Conservation (phyloP, 1,140 invertebrate species). For the Bombus cullumanus region DNA sequence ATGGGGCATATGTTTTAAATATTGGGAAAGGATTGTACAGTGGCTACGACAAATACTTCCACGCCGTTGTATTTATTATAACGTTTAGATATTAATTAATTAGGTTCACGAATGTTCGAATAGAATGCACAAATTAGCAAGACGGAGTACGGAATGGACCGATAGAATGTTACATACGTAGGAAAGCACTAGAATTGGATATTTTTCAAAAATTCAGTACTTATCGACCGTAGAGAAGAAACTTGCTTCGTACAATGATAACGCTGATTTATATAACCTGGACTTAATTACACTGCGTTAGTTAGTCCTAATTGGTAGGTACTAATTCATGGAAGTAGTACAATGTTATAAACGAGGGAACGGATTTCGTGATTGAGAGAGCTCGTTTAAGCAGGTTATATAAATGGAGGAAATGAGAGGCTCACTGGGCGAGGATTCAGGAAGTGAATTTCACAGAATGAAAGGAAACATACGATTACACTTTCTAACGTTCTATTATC, state of each 20-base stretch:
- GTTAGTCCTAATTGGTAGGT: neutral
- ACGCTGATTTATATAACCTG: neutral
- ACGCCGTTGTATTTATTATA: too few relatives aligned
- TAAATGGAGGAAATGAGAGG: slow-evolving; percentile 11
- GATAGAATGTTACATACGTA: too few relatives aligned
- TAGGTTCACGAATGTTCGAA: accelerated
- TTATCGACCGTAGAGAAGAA: neutral
- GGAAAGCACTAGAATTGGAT: too few relatives aligned
- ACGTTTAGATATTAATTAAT: too few relatives aligned
- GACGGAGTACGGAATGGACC: too few relatives aligned
- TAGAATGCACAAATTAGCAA: too few relatives aligned
- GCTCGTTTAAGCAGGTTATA: neutral
- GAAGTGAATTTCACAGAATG: neutral
- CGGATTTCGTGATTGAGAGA: neutral
- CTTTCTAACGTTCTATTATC: slow-evolving; percentile 25
- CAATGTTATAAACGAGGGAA: neutral
- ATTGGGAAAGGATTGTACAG: too few relatives aligned
- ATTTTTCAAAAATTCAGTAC: too few relatives aligned
- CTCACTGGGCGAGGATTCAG: neutral
- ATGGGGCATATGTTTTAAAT: too few relatives aligned
- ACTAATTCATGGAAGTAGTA: neutral
- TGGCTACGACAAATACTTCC: too few relatives aligned
- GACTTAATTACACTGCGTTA: neutral
- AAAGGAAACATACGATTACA: neutral
- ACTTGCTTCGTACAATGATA: too few relatives aligned